phyloP scores from a whole-genome alignment of 2,113 vertebrate genomes.

The Fulmarus glacialis region DNA sequence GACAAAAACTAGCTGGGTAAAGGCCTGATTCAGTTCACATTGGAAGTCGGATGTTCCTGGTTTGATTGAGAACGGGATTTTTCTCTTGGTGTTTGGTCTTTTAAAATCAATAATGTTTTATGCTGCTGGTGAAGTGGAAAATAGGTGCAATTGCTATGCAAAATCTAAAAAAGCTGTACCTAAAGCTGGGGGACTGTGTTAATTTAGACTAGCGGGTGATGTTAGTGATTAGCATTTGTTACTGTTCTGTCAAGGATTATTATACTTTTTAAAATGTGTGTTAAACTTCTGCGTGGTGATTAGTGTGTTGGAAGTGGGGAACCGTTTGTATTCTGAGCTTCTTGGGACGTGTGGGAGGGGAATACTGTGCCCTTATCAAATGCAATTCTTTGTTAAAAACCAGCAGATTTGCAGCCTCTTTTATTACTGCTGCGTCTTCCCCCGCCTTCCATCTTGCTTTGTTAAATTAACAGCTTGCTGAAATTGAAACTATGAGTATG shows the following conservation, averaged over 20 bases:
- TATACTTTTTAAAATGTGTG: not conserved
- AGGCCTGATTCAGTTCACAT: not conserved
- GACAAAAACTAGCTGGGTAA: not conserved
- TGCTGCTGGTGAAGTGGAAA: not conserved
- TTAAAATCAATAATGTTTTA: not conserved
- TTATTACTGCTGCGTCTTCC: not conserved
- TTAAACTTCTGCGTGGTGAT: not conserved
- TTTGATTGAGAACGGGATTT: not conserved
- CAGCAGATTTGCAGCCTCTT: not conserved
- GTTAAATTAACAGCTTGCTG: not conserved
- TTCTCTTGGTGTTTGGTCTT: not conserved
- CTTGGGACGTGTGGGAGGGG: not conserved
- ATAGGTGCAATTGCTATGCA: not conserved
- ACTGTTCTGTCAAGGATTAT: not conserved
- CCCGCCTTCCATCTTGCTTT: not conserved
- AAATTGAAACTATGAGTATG: not conserved
- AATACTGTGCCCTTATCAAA: not conserved
- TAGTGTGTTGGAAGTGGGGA: not conserved
- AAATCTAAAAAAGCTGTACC: not conserved
- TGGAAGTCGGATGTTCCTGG: not conserved
- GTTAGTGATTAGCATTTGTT: not conserved
- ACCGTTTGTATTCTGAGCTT: not conserved
- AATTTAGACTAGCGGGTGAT: constrained; percentile 28
- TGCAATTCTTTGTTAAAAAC: not conserved
- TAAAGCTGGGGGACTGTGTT: not conserved